A percentile compares a stretch with the other conserved stretches of the same genome.
Conservation (phyloP, 2,797 vertebrate genomes). For the Urosaurus nigricauda region DNA sequence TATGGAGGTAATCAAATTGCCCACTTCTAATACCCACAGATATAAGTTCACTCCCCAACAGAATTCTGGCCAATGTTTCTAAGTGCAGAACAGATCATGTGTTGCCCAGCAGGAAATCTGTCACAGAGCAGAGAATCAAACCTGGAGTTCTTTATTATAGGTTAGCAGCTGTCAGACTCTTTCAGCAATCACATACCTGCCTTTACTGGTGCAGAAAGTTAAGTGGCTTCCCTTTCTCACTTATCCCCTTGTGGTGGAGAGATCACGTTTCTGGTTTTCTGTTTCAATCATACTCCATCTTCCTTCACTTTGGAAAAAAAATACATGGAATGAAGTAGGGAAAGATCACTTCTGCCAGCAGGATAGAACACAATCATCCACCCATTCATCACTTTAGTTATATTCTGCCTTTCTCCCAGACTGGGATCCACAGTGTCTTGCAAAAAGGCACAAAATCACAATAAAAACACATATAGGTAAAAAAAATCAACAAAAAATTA, state of each 20-base stretch:
- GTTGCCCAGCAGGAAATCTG: background rate
- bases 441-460: too few species aligned
- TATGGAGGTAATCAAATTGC: too few species aligned
- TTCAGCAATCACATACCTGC: background rate
- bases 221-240: background rate
- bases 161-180: too few species aligned
- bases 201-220: background rate
- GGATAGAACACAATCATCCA: background rate
- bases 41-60: too few species aligned
- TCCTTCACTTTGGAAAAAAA: background rate
- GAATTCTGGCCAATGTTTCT: too few species aligned
- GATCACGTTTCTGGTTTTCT: background rate
- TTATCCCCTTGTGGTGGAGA: background rate
- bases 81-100: background rate
- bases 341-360: background rate
- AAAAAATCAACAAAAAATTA: too few species aligned
- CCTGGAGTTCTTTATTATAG: background rate
- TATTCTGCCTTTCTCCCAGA: too few species aligned
- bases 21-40: too few species aligned
- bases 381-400: too few species aligned
- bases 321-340: background rate
- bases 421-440: too few species aligned
- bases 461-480: too few species aligned
- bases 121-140: background rate
- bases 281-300: background rate